These are phyloP conservation scores for Neuroterus valhalla DNA, from an alignment of 1,140 invertebrate genomes.

Conservation along the genomic window DNA sequence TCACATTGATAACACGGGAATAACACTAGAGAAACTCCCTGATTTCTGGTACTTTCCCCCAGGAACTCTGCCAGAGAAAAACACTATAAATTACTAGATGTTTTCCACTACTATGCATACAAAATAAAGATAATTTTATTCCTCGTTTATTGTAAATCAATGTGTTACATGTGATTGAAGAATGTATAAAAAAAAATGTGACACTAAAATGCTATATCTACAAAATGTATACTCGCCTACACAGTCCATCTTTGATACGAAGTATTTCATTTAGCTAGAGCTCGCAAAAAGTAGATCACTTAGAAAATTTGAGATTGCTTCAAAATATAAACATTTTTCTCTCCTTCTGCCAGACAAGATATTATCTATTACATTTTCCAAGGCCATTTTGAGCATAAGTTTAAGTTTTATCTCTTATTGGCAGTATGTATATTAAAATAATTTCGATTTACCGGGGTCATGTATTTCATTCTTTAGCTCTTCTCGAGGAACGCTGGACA, in stretches of 20 bases:
- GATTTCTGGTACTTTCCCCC: no score
- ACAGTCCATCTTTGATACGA: conserved; percentile 17
- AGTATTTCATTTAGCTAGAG: neutral
- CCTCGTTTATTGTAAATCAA: conserved; percentile 33
- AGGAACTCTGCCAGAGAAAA: no score
- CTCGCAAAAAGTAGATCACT: neutral
- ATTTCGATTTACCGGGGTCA: neutral
- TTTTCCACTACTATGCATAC: no score
- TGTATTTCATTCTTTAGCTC: neutral
- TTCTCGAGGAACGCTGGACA: neutral
- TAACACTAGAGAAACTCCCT: no score
- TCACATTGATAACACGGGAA: no score
- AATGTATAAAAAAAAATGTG: conserved; percentile 36
- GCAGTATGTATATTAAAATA: conserved; percentile 17
- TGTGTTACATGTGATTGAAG: conserved; percentile 27
- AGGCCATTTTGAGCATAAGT: conserved; percentile 9
- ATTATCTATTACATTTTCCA: neutral
- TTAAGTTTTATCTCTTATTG: conserved; percentile 6
- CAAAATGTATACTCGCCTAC: conserved; percentile 26
- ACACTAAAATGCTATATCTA: conserved; percentile 25
- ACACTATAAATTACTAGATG: no score
- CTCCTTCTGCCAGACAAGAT: neutral
- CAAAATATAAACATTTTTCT: neutral
- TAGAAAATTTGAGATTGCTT: neutral
- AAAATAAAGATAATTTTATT: conserved; percentile 10